phyloP scores from a whole-genome alignment of 2,797 vertebrate genomes.

The Tiaroga cobitis region DNA sequence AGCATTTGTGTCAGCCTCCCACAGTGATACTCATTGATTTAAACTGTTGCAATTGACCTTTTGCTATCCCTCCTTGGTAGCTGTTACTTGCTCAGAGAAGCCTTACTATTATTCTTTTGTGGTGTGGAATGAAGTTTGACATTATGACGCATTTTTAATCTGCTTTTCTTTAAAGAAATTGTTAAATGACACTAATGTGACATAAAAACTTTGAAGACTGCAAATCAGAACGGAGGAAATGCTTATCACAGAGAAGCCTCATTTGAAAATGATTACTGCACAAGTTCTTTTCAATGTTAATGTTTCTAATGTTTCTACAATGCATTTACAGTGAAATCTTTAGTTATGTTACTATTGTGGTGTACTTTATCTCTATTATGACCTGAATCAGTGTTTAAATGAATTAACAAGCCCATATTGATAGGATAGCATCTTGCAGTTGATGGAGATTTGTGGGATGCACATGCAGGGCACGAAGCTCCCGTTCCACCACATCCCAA shows the following conservation, averaged over 20 bases:
- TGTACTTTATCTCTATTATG: neutral
- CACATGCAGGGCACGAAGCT: too few relatives aligned
- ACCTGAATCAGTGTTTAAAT: neutral
- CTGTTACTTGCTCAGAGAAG: neutral
- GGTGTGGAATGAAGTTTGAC: neutral
- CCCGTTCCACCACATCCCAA: too few relatives aligned
- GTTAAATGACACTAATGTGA: neutral
- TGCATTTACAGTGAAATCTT: neutral
- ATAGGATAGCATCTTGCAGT: too few relatives aligned
- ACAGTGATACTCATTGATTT: constrained; percentile 35
- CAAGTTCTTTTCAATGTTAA: too few relatives aligned
- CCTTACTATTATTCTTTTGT: neutral
- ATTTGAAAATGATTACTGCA: neutral
- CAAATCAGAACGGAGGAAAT: neutral
- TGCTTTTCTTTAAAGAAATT: neutral
- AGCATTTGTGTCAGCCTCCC: constrained; percentile 3
- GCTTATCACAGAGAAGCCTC: neutral
- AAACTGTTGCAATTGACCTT: constrained; percentile 43
- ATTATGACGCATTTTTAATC: neutral
- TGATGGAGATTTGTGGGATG: too few relatives aligned
- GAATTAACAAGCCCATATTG: too few relatives aligned
- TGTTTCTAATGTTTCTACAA: neutral
- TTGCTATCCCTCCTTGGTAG: constrained; percentile 5
- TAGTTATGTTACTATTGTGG: neutral
- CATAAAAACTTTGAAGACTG: neutral